Conservation (phyloP, 2,797 vertebrate species). For the Heterohyrax brucei region DNA sequence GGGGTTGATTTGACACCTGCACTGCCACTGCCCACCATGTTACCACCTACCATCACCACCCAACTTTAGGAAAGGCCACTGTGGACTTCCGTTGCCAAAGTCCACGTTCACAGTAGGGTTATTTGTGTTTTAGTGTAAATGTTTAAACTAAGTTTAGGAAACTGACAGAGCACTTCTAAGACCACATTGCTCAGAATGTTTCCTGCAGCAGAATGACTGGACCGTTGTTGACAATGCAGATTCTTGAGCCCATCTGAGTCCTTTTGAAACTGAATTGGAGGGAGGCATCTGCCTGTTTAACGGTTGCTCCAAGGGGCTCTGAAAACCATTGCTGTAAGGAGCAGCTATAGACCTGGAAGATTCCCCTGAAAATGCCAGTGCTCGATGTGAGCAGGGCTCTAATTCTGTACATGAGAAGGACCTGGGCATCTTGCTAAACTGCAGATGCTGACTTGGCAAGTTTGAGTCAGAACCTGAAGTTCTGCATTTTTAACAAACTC, state of each 20-base stretch:
- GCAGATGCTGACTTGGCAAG: neutral
- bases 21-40: neutral
- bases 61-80: neutral
- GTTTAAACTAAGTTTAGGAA: conserved; percentile 47
- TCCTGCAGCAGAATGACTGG: neutral
- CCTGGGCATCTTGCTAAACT: neutral
- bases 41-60: neutral
- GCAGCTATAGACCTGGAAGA: neutral
- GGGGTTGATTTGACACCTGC: neutral
- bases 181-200: neutral
- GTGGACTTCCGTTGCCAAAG: neutral
- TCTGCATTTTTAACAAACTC: neutral
- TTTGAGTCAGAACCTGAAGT: neutral
- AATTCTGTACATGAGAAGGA: neutral
- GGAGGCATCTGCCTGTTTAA: conserved; percentile 17
- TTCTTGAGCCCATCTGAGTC: neutral
- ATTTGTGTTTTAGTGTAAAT: conserved; percentile 52
- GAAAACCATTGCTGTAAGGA: conserved; percentile 1
- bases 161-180: neutral
- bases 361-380: neutral
- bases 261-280: conserved; percentile 22
- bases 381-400: neutral
- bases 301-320: neutral
- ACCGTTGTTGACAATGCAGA: conserved; percentile 22
- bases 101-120: neutral